These are phyloP conservation scores for Hippocampus abdominalis DNA, from an alignment of 2,113 vertebrate species.

Conservation along the genomic window DNA sequence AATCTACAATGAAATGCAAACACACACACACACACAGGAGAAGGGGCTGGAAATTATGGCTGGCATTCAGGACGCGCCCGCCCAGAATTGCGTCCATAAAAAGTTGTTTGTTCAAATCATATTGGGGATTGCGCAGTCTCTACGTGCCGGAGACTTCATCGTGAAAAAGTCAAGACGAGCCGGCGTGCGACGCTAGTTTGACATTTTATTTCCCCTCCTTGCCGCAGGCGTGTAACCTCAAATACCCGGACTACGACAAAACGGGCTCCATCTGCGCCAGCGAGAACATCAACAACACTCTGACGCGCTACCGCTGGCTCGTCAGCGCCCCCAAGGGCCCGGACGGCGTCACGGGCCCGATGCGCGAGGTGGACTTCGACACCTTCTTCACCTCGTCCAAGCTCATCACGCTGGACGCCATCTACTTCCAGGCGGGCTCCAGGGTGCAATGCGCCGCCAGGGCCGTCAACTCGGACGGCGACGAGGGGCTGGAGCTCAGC, in stretches of 20 bases:
- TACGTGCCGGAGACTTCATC: too few relatives aligned
- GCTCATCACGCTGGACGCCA: slow-evolving; percentile 87
- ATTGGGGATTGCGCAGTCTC: too few relatives aligned
- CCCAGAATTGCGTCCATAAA: too few relatives aligned
- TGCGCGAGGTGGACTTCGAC: slow-evolving; percentile 90
- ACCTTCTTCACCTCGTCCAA: slow-evolving; percentile 96
- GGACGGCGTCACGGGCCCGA: slow-evolving; percentile 86
- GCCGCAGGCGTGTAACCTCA: slow-evolving; percentile 87
- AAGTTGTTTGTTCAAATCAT: too few relatives aligned
- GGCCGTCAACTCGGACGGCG: slow-evolving; percentile 82
- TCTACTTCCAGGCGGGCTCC: slow-evolving; percentile 93
- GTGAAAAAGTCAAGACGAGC: not conserved
- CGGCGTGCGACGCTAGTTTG: not conserved
- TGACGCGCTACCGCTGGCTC: slow-evolving; percentile 89
- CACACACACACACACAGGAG: too few relatives aligned
- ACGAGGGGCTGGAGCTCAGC: slow-evolving; percentile 85
- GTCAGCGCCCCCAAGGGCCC: slow-evolving; percentile 82
- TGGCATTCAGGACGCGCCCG: too few relatives aligned
- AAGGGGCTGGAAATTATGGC: too few relatives aligned
- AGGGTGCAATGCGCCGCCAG: slow-evolving; percentile 88
- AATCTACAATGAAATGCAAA: too few relatives aligned
- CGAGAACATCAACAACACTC: slow-evolving; percentile 88
- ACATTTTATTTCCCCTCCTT: not conserved
- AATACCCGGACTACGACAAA: slow-evolving; percentile 86
- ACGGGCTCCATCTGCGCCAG: slow-evolving; percentile 88